Evolutionary conservation across 2,888 invertebrate genomes (phyloP), one percentile per base, ranked within the genome.

Genomic region (Scelioninae gen. 2): DNA sequence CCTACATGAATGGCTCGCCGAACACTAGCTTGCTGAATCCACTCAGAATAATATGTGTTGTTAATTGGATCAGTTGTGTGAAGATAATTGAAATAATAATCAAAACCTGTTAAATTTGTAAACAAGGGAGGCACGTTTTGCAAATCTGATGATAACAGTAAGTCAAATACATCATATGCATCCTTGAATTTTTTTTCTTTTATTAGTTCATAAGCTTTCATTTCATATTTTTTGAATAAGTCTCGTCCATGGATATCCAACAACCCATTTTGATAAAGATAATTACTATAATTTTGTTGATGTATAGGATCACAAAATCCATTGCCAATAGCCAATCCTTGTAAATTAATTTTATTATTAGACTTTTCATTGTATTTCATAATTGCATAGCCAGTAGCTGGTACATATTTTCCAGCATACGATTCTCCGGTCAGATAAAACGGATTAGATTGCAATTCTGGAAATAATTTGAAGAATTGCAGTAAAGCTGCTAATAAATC

Each of bases 391-490:
- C 91, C 90, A 52, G 94, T 85, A 0, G 95, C 94, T 0, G 96
- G 96, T 0, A 92, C 90, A 82, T 92, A 92, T 83, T 92, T 92
- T 0, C 96, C 96, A 41, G 91, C 96, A 82, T 96, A 96, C 0
- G 95, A 96, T 87, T 97, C 96, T 0, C 97, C 97, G 0, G 94
- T 92, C 0, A 95, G 90, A 87, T 91, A 97, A 84, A 97, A 96
- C 53, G 93, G 92, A 79, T 92, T 92, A 0, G 87, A 82, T 80
- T 90, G 90, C 22, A 93, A 87, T 78, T 94, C 91, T 0, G 93
- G 92, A 83, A 96, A 97, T 0, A 97, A 83, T 75, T 91, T 88
- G 84, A 95, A 96, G 84, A 97, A 94, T 84, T 97, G 97, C 35
- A 88, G 86, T 2, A 96, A 81, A 0, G 93, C 93, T 57, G 89